Evolutionary conservation across 1,140 invertebrate genomes (phyloP), one percentile per base, ranked within the genome.

Genomic region (Nautilus pompilius): DNA sequence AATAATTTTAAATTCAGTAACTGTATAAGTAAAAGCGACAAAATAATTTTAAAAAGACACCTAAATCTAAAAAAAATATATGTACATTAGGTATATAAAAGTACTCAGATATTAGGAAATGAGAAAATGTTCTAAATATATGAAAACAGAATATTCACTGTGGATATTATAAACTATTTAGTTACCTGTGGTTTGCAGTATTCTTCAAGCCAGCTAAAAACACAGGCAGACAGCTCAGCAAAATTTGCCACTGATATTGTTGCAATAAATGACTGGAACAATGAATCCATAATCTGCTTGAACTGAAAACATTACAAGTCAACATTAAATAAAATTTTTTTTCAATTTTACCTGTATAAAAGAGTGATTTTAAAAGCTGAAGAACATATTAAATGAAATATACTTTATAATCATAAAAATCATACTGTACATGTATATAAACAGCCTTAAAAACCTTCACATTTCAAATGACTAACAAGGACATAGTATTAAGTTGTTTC

Each of bases 181-280:
- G 8, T 67, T 64, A 86, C 83, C 84, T 96, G 93, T 33, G 96
- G 96, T 84, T 97, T 98, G 82, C 95, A 98, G 77, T 96, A 92
- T 79, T 97, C 94, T 77, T 98, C 95, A 28, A 98, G 84, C 96
- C 96, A 98, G 71, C 90, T 92, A 76, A 98, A 95, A 2, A 97
- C 92, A 74, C 93, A 93, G 3, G 88, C 92, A 13, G 95, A 97
- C 48, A 98, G 84, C 82, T 97, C 93, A 20, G 90, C 87, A 84
- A 98, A 98, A 82, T 95, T 96, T 54, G 89, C 90, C 55, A 93
- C 92, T 10, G 92, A 92, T 65, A 98, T 89, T 49, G 88, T 89
- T 65, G 90, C 90, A 74, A 87, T 85, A 82, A 98, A 98, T 5
- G 93, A 93, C 67, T 90, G 86, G 82, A 97, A 98, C 62, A 98